These are phyloP conservation scores for Papilio helenus DNA, from an alignment of 1,140 invertebrate genomes.

Conservation along the genomic window DNA sequence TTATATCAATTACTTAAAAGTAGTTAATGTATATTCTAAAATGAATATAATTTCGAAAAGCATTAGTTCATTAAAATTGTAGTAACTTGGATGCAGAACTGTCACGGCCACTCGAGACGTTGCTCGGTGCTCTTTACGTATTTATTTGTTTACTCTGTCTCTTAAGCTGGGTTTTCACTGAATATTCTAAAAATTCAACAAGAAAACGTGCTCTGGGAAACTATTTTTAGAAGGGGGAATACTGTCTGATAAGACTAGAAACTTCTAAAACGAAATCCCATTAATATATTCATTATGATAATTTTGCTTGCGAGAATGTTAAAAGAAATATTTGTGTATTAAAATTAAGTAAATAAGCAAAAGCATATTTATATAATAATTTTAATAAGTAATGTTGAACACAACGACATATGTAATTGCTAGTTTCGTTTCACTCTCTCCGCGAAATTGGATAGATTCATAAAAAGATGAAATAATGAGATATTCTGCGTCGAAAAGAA, in stretches of 20 bases:
- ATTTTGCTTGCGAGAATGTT: no score
- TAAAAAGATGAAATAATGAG: constrained; percentile 28
- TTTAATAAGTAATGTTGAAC: background rate
- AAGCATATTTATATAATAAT: background rate
- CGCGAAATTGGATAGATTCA: constrained; percentile 8
- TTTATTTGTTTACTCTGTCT: constrained; percentile 4
- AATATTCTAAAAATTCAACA: background rate
- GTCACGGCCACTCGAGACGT: constrained; percentile 8
- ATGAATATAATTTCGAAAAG: background rate
- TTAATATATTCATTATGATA: no score
- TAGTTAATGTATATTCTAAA: background rate
- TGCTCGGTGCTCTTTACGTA: background rate
- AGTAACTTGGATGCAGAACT: constrained; percentile 2
- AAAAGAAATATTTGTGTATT: no score
- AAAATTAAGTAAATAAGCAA: no score
- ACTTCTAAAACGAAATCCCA: no score
- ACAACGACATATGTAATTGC: background rate
- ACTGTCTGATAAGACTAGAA: no score
- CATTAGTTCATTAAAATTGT: constrained; percentile 8
- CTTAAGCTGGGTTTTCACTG: background rate
- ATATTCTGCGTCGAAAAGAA: constrained; percentile 9
- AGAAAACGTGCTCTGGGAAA: no score
- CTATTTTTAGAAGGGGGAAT: no score
- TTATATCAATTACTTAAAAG: no score
- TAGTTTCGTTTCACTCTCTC: background rate